Evolutionary conservation across 2,797 vertebrate genomes (phyloP).

Genomic region (Hydrocynus forskahlii): DNA sequence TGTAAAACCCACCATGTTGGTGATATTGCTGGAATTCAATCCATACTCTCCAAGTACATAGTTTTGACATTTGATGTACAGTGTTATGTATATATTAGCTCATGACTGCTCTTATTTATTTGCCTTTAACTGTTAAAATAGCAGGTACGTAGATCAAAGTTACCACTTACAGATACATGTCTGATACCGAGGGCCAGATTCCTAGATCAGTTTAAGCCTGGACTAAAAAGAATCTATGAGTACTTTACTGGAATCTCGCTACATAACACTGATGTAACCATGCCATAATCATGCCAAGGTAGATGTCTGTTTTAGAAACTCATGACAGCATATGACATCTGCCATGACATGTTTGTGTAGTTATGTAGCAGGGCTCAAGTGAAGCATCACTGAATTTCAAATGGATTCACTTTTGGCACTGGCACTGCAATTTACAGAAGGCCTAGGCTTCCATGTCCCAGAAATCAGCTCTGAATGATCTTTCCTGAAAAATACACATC

Average conservation of each 20-base stretch:
- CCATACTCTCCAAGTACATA: slow-evolving; percentile 64
- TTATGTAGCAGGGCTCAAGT: no score
- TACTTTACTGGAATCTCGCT: no score
- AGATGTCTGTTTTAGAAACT: no score
- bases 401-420: background rate
- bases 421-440: background rate
- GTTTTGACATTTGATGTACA: slow-evolving; percentile 89
- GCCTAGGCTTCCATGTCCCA: background rate
- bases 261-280: no score
- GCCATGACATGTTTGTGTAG: no score
- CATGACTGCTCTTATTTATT: slow-evolving; percentile 90
- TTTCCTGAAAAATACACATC: background rate
- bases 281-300: no score
- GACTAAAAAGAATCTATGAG: background rate
- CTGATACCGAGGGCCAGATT: background rate
- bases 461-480: background rate
- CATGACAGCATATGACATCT: no score
- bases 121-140: slow-evolving; percentile 64
- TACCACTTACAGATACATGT: slow-evolving; percentile 36
- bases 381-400: background rate
- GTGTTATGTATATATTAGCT: slow-evolving; percentile 90
- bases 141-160: slow-evolving; percentile 27
- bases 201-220: background rate
- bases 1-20: slow-evolving; percentile 45
- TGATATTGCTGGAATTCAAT: slow-evolving; percentile 68